Conservation (phyloP, 1,140 invertebrate species). For the Ceratina japonica region DNA sequence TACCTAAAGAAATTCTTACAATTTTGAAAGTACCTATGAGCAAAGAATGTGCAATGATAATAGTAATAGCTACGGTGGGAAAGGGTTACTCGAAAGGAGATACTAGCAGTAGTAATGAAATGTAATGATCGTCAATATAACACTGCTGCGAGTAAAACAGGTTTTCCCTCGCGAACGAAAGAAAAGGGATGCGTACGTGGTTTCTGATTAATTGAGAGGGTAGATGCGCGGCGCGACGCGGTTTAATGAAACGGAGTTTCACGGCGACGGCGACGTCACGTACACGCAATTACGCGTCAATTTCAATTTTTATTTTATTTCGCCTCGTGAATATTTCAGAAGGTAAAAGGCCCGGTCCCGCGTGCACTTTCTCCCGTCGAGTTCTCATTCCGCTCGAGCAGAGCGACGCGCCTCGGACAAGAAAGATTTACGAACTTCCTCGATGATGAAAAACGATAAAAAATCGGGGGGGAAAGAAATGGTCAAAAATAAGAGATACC, state of each 20-base stretch:
- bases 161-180: background rate
- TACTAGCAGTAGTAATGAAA: conserved; percentile 5
- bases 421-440: conserved; percentile 34
- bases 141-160: conserved; percentile 3
- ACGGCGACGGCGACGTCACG: conserved; percentile 11
- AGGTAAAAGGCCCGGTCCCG: conserved; percentile 37
- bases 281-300: conserved; percentile 41
- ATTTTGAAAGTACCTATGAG: too few relatives aligned
- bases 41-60: too few relatives aligned
- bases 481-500: background rate
- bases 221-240: conserved; percentile 7
- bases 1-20: too few relatives aligned
- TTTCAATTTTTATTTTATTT: conserved; percentile 46
- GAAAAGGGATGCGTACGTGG: background rate
- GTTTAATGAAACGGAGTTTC: too few relatives aligned
- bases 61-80: too few relatives aligned
- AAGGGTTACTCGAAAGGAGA: too few relatives aligned
- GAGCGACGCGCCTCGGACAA: conserved; percentile 1
- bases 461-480: background rate
- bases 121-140: background rate
- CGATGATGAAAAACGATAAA: background rate
- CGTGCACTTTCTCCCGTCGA: conserved; percentile 36
- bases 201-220: background rate
- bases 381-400: conserved; percentile 42
- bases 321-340: conserved; percentile 38